Base-by-base conservation (phyloP, 1,140 invertebrate genomes). In the Drosophila jambulina region DNA sequence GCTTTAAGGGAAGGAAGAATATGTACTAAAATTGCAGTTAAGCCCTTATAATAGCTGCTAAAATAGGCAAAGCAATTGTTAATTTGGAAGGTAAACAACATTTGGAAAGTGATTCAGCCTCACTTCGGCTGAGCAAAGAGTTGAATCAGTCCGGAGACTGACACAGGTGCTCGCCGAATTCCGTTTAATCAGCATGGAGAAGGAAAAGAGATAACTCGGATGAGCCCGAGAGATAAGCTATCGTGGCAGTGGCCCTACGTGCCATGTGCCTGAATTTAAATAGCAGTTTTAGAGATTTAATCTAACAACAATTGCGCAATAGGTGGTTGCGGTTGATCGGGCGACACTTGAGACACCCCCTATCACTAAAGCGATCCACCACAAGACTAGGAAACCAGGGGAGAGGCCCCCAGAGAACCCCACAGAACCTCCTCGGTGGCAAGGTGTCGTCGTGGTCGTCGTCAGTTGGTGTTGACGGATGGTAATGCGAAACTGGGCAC, bases 261-360 rank as follows among this genome's bases (percentile, higher is more conserved):
- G 40, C 42, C 75, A 27, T 34, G 48, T 32, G 40, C 56, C 57
- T 32, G 49, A 61, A 78, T 78, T 78, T 78, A 61, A 78, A 78
- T 78, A 69, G 45, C 34, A 38, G 49, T 68, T 60, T 48, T 48
- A 32, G 32, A 77, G 56, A 69, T 78, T 68, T 70, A 70, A 70
- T 70, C 63, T 78, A 61, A 43, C 46, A 51, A 29, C 29, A 69
- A 57, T 78, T 78, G 75, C 75, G 75, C 75, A 78, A 78, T 68
- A 53, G 19, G 6, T 23, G 2, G 58, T 23, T 46, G 58, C 70
- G 70, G 70, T 42, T 63, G 71, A 75, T 75, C 62, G 70, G 59
- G 17, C 54, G 45, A 69, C 51, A 75, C 45, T 19, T 56, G 56
- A 53, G 34, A 27, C 46, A 48, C 3, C 8, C 15, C 49, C 36